phyloP scores from a whole-genome alignment of 2,113 vertebrate species.

The Mobula hypostoma region DNA sequence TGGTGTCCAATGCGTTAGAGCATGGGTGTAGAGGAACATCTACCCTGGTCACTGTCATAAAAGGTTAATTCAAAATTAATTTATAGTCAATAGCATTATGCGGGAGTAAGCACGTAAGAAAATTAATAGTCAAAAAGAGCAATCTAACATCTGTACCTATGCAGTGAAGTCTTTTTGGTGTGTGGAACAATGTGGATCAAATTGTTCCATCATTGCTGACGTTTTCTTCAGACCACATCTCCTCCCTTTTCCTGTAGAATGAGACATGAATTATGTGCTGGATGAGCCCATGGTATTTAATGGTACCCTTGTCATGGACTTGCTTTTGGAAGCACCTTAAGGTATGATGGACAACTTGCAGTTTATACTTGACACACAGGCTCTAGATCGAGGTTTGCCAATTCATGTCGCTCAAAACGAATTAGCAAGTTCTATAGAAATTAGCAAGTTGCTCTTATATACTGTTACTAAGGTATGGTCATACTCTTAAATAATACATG shows the following conservation, averaged over 20 bases:
- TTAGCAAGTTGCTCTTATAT: neutral
- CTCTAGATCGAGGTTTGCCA: neutral
- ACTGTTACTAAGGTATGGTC: neutral
- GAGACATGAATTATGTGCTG: neutral
- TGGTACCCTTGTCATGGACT: neutral
- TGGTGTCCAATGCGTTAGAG: neutral
- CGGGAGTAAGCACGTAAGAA: neutral
- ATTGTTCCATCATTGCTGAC: neutral
- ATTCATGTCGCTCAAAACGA: neutral
- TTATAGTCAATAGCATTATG: neutral
- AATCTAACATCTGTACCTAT: neutral
- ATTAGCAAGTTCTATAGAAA: neutral
- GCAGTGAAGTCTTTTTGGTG: neutral
- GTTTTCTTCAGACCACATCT: neutral
- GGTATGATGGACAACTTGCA: neutral
- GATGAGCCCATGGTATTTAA: neutral
- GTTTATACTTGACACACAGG: neutral
- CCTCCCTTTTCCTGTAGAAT: neutral
- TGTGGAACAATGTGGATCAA: neutral
- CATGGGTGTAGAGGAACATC: neutral
- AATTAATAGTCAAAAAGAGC: neutral
- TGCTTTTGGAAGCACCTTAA: neutral
- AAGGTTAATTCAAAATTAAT: neutral
- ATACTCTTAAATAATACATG: neutral
- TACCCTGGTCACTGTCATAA: neutral